Percentiles rank a stretch among this genome's conserved stretches.
Conservation (phyloP, 2,797 vertebrate species). For the Coccyzus lansbergi region DNA sequence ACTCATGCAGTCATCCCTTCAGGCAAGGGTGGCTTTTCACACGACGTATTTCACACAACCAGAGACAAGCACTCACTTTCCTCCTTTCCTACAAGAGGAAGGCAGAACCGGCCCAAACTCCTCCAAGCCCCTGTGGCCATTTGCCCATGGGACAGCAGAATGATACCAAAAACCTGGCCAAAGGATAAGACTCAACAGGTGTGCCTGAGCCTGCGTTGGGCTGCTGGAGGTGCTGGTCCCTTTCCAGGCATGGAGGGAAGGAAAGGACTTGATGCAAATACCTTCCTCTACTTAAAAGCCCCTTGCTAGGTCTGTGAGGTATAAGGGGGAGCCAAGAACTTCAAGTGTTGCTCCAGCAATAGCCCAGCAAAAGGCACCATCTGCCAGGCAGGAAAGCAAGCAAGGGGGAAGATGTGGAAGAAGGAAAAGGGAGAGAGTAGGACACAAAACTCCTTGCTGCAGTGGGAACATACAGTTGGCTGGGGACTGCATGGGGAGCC, state of each 20-base stretch:
- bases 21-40: background rate
- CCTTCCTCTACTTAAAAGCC: background rate
- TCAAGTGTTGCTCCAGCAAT: background rate
- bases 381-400: background rate
- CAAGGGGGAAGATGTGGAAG: background rate
- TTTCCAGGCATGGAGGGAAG: background rate
- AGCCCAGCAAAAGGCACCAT: background rate
- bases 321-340: background rate
- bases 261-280: background rate
- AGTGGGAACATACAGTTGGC: background rate
- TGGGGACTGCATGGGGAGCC: background rate
- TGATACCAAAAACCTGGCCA: background rate
- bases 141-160: background rate
- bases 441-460: background rate
- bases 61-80: background rate
- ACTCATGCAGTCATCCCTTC: background rate
- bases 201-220: rapidly evolving
- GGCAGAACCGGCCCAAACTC: background rate
- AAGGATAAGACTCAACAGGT: background rate
- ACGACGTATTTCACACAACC: background rate
- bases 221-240: background rate
- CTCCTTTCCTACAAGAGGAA: background rate
- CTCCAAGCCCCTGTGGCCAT: background rate
- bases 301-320: background rate
- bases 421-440: background rate